Percentiles rank a stretch among this genome's conserved stretches.
These are phyloP conservation scores for Pavo muticus DNA, from an alignment of 2,113 vertebrate species.

Conservation along the genomic window DNA sequence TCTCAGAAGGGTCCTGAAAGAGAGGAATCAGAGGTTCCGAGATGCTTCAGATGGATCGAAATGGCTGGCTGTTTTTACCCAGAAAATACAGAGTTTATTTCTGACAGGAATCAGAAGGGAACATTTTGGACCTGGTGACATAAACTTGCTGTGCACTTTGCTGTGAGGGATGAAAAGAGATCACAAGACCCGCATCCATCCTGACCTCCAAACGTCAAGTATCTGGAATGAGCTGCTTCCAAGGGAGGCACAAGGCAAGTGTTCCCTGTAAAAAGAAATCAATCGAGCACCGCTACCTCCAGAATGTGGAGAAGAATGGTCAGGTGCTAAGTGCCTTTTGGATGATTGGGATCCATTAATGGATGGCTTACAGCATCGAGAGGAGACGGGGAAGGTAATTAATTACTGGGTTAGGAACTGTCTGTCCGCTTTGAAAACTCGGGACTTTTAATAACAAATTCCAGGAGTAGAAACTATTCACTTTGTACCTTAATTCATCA, in stretches of 20 bases:
- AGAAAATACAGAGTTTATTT: neutral
- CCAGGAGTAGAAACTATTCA: slow-evolving; percentile 56
- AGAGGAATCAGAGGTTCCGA: slow-evolving; percentile 28
- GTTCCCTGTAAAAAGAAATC: slow-evolving; percentile 18
- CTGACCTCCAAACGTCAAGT: slow-evolving; percentile 39
- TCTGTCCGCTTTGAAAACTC: slow-evolving; percentile 40
- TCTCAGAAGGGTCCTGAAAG: neutral
- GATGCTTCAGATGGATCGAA: neutral
- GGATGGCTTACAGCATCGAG: neutral
- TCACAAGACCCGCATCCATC: neutral
- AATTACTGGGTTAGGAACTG: slow-evolving; percentile 50
- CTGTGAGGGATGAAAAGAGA: neutral
- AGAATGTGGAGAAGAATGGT: neutral
- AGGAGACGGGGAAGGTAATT: slow-evolving; percentile 9
- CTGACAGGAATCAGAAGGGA: slow-evolving; percentile 25
- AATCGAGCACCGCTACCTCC: neutral
- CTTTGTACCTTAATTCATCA: slow-evolving; percentile 69
- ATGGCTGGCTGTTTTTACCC: neutral
- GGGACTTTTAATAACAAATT: slow-evolving; percentile 56
- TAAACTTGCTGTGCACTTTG: slow-evolving; percentile 10
- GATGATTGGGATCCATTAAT: slow-evolving; percentile 21
- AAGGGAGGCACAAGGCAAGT: neutral
- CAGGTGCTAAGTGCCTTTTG: slow-evolving; percentile 14
- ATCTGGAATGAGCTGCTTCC: slow-evolving; percentile 40
- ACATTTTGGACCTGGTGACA: neutral